Evolutionary conservation across 30 jellyfish, hydroid and myxozoan species (phyloP), one percentile per base, ranked within the genome.

Genomic region (Aurelia coerulea): DNA sequence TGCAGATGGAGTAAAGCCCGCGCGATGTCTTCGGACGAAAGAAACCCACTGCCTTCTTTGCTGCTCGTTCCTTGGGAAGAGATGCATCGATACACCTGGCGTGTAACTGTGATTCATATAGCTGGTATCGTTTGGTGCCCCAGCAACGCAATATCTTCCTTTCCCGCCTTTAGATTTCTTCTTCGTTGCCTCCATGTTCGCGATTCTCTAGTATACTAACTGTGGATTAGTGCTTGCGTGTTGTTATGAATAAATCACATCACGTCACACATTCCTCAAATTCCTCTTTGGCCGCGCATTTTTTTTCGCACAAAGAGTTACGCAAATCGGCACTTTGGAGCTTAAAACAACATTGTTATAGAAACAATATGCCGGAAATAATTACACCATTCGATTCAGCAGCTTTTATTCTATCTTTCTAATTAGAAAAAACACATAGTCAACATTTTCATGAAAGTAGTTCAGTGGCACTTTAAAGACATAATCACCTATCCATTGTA

Each of bases 131-230:
- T 54, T 54, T 16, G 85, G 85, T 50, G 72, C 54, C 49, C 85
- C 85, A 46, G 85, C 85, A 46, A 74, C 85, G 23, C 85, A 74
- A 54, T 53, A 74, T 54, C 72, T 74, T n/a, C 85, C 85, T 69
- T 69, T 69, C 74, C 74, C 74, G 80, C 80, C 80, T 69, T n/a
- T 69, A 69, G 41, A 18, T 69, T 69, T 69, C 80, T 69, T 69
- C 80, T 69, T 33, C 80, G 41, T 33, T 46, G 17, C 80, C 50
- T 69, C 80, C 80, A 69, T 69, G 10, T 69, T 46, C 41, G 35
- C 59, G 9, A 33, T 32, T 33, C 19, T 29, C 50, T 69, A 63
- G 80, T 69, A 69, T 69, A 69, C 80, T 69, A 4, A 69, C 50
- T 16, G 14, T 69, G 41, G 50, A n/a, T 5, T 33, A 37, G 35